phyloP scores from a whole-genome alignment of 2,888 invertebrate genomes.

The Lepidonotus clava region DNA sequence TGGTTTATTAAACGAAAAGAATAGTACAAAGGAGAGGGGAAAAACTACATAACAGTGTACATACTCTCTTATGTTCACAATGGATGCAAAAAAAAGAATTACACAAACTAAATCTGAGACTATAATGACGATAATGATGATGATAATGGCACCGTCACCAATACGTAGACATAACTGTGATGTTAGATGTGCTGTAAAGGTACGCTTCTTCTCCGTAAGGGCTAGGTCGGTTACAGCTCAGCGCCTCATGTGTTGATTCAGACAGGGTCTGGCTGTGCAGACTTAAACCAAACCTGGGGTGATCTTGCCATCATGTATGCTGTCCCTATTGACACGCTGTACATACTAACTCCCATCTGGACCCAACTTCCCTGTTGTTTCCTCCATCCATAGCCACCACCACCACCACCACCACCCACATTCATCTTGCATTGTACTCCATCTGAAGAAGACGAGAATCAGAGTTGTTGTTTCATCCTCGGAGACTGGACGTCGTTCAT shows the following conservation, averaged over 20 bases:
- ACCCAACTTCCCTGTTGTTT: background rate
- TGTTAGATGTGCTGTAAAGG: slow-evolving; percentile 22
- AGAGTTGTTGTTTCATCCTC: background rate
- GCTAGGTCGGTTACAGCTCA: background rate
- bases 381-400: background rate
- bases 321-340: background rate
- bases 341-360: background rate
- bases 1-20: background rate
- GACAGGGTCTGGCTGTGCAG: background rate
- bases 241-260: background rate
- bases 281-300: slow-evolving; percentile 8
- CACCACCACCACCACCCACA: no score
- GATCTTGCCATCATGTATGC: background rate
- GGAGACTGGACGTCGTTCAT: background rate
- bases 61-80: slow-evolving; percentile 13
- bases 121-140: background rate
- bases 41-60: background rate
- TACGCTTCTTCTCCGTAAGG: background rate
- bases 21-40: background rate
- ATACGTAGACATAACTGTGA: slow-evolving; percentile 14
- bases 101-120: background rate
- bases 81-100: background rate
- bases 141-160: background rate
- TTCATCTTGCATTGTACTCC: background rate
- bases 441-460: background rate